Percentiles rank a stretch among this genome's conserved stretches.
Evolutionary conservation across 2,113 vertebrate genomes (phyloP).

Genomic region (Aldabrachelys gigantea): DNA sequence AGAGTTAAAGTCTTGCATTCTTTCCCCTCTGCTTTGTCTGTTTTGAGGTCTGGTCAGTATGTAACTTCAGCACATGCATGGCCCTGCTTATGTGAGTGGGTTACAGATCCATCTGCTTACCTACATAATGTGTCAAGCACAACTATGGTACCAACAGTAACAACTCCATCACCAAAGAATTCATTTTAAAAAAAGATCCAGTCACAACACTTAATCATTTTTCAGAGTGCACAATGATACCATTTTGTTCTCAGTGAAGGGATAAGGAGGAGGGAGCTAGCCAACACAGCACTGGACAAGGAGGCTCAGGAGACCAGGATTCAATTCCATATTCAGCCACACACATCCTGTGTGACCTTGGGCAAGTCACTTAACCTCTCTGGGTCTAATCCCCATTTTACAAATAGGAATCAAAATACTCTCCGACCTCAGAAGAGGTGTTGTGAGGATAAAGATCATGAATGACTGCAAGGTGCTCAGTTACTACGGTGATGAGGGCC

Average conservation of each 20-base stretch:
- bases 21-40: not conserved
- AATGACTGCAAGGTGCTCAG: accelerated
- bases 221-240: not conserved
- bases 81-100: not conserved
- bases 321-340: not conserved
- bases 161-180: not conserved
- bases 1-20: not conserved
- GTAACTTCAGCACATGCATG: not conserved
- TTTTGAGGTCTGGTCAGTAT: not conserved
- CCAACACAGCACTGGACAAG: not conserved
- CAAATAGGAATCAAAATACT: not conserved
- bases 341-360: not conserved
- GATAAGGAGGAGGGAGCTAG: not conserved
- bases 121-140: accelerated
- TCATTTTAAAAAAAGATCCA: not conserved
- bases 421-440: not conserved
- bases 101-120: not conserved
- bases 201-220: not conserved
- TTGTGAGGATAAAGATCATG: conserved; percentile 10
- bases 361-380: not conserved
- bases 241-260: not conserved
- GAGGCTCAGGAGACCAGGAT: not conserved
- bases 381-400: not conserved
- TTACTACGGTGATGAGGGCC: not conserved
- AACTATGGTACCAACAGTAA: not conserved